Conservation (phyloP, 53 echinoderm and acorn worm species). For the Stichopus horrens region DNA sequence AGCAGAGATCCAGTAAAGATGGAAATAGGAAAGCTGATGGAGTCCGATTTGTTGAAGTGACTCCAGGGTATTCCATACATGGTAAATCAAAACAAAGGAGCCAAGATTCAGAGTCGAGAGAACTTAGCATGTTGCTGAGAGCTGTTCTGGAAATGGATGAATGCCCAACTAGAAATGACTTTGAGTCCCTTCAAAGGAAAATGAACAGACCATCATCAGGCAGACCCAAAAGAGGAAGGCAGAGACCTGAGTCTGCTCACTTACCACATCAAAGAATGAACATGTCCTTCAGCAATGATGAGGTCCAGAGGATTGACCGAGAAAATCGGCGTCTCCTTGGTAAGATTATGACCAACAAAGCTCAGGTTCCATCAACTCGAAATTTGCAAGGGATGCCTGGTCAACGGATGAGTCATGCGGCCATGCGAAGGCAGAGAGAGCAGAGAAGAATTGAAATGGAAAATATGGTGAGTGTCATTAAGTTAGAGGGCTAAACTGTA, state of each 20-base stretch:
- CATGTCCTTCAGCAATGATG: conserved; percentile 96
- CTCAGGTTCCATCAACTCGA: conserved; percentile 4
- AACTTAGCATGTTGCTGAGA: conserved; percentile 80
- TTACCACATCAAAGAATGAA: conserved; percentile 90
- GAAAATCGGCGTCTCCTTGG: conserved; percentile 85
- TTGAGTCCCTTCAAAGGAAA: conserved; percentile 59
- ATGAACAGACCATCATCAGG: conserved; percentile 58
- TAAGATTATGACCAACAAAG: conserved; percentile 61
- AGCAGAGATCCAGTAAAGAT: conserved; percentile 9
- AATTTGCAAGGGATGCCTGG: conserved; percentile 32
- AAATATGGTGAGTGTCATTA: conserved; percentile 73
- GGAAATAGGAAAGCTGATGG: conserved; percentile 58
- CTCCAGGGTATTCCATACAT: conserved; percentile 52
- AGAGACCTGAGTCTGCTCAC: conserved; percentile 49
- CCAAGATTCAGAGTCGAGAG: conserved; percentile 77
- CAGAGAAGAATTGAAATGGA: conserved; percentile 89
- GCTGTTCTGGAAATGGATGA: conserved; percentile 95
- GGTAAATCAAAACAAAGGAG: conserved; percentile 35
- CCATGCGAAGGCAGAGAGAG: conserved; percentile 77
- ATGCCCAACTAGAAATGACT: conserved; percentile 59
- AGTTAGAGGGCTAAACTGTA: neutral
- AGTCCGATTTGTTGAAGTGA: conserved; percentile 58
- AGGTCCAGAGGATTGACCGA: conserved; percentile 79
- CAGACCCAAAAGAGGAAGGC: conserved; percentile 37
- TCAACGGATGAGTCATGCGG: conserved; percentile 71